phyloP scores from a whole-genome alignment of 2,797 vertebrate genomes.

The Brachyrhaphis roseni region DNA sequence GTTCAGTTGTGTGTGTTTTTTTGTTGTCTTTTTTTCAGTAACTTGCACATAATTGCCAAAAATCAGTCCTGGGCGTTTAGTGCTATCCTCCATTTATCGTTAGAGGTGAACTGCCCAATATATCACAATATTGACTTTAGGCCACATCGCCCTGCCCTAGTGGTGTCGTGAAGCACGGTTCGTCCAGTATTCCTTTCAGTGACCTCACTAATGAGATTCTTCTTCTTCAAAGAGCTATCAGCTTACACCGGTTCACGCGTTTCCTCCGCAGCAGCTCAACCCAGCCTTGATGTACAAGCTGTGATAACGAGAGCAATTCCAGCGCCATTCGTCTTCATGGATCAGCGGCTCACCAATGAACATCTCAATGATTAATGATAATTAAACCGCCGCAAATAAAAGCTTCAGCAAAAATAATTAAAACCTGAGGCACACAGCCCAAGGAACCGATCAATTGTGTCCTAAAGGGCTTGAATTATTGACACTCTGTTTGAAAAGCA shows the following conservation, averaged over 20 bases:
- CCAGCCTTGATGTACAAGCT: constrained; percentile 72
- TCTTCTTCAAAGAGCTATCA: constrained; percentile 40
- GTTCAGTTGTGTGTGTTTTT: no score
- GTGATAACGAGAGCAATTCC: constrained; percentile 78
- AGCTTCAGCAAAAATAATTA: constrained; percentile 76
- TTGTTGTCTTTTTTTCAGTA: no score
- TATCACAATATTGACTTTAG: no score
- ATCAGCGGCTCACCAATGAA: constrained; percentile 75
- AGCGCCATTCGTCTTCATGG: constrained; percentile 68
- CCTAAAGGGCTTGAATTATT: constrained; percentile 63
- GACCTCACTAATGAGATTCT: constrained; percentile 36
- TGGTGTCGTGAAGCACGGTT: constrained; percentile 14
- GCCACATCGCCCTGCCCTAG: no score
- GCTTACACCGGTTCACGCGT: constrained; percentile 39
- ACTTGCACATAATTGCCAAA: no score
- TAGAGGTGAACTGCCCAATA: no score
- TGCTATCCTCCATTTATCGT: no score
- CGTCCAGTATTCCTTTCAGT: constrained; percentile 39
- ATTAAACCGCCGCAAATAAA: constrained; percentile 78
- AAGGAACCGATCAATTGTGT: constrained; percentile 58
- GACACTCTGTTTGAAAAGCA: constrained; percentile 59
- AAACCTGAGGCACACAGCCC: constrained; percentile 60
- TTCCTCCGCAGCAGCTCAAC: constrained; percentile 54
- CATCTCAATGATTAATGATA: constrained; percentile 81
- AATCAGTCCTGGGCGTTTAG: no score